phyloP scores from a whole-genome alignment of 1,140 invertebrate genomes.

The Drosophila bifasciata region DNA sequence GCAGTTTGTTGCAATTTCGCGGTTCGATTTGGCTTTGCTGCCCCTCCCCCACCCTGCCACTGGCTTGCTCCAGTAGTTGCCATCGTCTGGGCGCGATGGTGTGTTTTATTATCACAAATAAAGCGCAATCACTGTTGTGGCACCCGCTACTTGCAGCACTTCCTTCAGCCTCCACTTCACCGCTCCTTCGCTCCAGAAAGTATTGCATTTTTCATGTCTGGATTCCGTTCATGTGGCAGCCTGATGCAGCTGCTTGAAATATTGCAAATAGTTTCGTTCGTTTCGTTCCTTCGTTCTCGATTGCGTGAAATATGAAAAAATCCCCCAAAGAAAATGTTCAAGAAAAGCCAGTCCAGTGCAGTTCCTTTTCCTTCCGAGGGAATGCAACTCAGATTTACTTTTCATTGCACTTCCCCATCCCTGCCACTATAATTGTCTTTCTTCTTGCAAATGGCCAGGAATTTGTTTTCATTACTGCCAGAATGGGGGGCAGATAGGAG shows the following conservation, averaged over 20 bases:
- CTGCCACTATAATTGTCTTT: slow-evolving; percentile 43
- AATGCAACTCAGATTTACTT: slow-evolving; percentile 57
- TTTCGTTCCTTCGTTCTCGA: slow-evolving; percentile 79
- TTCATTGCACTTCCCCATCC: slow-evolving; percentile 24
- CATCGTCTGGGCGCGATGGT: slow-evolving; percentile 69
- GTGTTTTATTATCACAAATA: slow-evolving; percentile 84
- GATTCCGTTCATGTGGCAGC: slow-evolving; percentile 75
- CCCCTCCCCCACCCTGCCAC: slow-evolving; percentile 3
- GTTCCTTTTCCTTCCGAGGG: slow-evolving; percentile 1
- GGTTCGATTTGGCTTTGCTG: slow-evolving; percentile 63
- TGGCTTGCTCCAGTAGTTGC: slow-evolving; percentile 9
- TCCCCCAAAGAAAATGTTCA: slow-evolving; percentile 33
- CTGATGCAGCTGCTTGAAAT: slow-evolving; percentile 63
- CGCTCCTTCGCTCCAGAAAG: slow-evolving; percentile 19
- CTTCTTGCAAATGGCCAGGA: slow-evolving; percentile 39
- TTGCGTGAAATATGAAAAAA: slow-evolving; percentile 72
- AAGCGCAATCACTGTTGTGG: slow-evolving; percentile 83
- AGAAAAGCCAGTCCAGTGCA: slow-evolving; percentile 6
- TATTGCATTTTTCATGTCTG: slow-evolving; percentile 59
- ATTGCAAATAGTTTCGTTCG: slow-evolving; percentile 82
- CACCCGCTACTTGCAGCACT: slow-evolving; percentile 57
- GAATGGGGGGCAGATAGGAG: too few relatives aligned
- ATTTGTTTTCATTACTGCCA: slow-evolving; percentile 72
- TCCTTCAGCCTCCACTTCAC: slow-evolving; percentile 1
- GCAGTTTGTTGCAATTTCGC: slow-evolving; percentile 82